These are phyloP conservation scores for Solea solea DNA, from an alignment of 2,113 vertebrate species.

Conservation along the genomic window DNA sequence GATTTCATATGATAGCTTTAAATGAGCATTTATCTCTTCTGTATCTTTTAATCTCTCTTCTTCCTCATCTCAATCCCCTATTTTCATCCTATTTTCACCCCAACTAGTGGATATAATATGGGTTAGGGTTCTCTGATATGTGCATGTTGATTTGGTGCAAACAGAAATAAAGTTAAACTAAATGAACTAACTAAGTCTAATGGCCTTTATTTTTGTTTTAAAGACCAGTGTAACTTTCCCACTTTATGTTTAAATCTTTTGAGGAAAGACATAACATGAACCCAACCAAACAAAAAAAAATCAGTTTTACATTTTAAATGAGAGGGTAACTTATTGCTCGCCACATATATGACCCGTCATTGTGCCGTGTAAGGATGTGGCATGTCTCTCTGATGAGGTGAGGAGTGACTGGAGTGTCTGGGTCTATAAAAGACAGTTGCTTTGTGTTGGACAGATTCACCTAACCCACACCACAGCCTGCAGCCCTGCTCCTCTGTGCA, in stretches of 20 bases:
- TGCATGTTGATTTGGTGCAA: too few relatives aligned
- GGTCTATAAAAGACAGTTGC: conserved; percentile 62
- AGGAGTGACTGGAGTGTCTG: conserved; percentile 55
- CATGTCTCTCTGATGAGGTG: conserved; percentile 12
- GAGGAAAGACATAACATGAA: neutral
- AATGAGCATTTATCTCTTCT: too few relatives aligned
- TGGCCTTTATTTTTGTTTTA: neutral
- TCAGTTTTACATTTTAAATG: neutral
- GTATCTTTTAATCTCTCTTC: too few relatives aligned
- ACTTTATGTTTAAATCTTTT: too few relatives aligned
- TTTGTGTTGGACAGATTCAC: conserved; percentile 5
- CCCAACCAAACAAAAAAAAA: neutral
- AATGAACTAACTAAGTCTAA: too few relatives aligned
- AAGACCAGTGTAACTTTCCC: fast-evolving
- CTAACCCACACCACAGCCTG: conserved; percentile 9
- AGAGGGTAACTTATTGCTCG: neutral
- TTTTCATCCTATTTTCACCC: too few relatives aligned
- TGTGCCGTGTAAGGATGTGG: conserved; percentile 31
- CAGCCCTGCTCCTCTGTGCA: conserved; percentile 28
- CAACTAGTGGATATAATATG: too few relatives aligned
- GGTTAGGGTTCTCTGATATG: too few relatives aligned
- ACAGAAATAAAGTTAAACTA: too few relatives aligned
- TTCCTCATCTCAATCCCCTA: too few relatives aligned
- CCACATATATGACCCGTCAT: neutral
- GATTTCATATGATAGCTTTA: too few relatives aligned